These are phyloP conservation scores for Musca domestica DNA, from an alignment of 1,140 invertebrate genomes.

Conservation along the genomic window DNA sequence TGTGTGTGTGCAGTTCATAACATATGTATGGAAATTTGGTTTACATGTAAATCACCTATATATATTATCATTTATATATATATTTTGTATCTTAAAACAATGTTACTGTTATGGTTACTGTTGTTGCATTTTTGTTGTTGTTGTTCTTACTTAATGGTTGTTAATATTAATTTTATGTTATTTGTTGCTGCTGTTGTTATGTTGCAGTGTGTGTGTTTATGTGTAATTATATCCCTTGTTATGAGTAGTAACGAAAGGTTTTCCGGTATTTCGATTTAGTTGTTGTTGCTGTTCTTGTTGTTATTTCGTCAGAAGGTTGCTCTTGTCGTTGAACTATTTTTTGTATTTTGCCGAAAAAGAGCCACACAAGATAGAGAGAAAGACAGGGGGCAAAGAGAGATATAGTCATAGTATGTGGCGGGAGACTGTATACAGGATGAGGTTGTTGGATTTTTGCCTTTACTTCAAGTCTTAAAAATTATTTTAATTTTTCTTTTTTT, in stretches of 20 bases:
- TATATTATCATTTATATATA: background rate
- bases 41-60: no score
- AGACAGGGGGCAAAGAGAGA: no score
- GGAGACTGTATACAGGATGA: no score
- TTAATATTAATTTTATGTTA: background rate
- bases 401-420: no score
- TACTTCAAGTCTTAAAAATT: background rate
- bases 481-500: background rate
- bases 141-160: constrained; percentile 2
- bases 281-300: background rate
- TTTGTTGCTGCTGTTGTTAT: background rate
- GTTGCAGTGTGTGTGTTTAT: background rate
- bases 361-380: no score
- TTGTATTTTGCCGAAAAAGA: no score
- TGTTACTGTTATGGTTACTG: background rate
- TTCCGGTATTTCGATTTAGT: background rate
- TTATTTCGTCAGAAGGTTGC: background rate
- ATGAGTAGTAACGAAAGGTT: constrained; percentile 22
- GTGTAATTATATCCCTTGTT: constrained; percentile 20
- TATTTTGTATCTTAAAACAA: constrained; percentile 1
- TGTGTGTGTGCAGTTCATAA: no score
- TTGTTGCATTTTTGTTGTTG: background rate
- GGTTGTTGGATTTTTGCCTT: background rate
- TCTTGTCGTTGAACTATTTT: no score
- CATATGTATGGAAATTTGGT: no score